Percentiles rank a stretch among this genome's conserved stretches.
phyloP scores from a whole-genome alignment of 2,113 vertebrate genomes.

The Pygoscelis antarcticus region DNA sequence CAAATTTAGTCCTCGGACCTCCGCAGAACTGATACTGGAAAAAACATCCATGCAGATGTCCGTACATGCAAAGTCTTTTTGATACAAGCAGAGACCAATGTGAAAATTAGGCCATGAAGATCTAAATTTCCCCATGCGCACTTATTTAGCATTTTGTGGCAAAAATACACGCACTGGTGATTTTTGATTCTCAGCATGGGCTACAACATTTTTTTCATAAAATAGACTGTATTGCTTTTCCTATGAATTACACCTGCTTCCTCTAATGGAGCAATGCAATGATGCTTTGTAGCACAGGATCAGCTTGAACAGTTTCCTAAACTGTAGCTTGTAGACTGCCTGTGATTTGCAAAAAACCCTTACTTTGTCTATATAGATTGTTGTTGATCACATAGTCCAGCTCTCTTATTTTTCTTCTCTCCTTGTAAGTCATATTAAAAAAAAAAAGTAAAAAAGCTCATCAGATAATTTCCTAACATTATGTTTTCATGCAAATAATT shows the following conservation, averaged over 20 bases:
- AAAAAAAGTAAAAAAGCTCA: not conserved
- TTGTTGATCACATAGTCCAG: not conserved
- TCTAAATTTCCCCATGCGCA: not conserved
- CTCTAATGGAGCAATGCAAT: not conserved
- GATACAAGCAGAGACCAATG: not conserved
- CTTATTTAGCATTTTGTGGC: not conserved
- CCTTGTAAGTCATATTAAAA: not conserved
- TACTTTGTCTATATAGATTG: not conserved
- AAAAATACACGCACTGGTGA: not conserved
- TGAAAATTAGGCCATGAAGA: not conserved
- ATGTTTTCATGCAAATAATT: not conserved
- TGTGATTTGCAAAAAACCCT: not conserved
- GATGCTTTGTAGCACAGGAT: not conserved
- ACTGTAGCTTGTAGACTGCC: not conserved
- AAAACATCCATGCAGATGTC: not conserved
- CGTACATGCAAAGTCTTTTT: not conserved
- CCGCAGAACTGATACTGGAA: not conserved
- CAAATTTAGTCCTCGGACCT: not conserved
- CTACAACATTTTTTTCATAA: not conserved
- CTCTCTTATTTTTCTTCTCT: not conserved
- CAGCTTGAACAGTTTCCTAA: not conserved
- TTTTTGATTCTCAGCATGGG: not conserved
- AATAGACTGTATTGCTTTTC: not conserved
- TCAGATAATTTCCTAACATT: not conserved
- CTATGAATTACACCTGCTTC: not conserved